Percentiles rank a stretch among this genome's conserved stretches.
Conservation (phyloP, 2,113 vertebrate species). For the Prunella fulvescens region DNA sequence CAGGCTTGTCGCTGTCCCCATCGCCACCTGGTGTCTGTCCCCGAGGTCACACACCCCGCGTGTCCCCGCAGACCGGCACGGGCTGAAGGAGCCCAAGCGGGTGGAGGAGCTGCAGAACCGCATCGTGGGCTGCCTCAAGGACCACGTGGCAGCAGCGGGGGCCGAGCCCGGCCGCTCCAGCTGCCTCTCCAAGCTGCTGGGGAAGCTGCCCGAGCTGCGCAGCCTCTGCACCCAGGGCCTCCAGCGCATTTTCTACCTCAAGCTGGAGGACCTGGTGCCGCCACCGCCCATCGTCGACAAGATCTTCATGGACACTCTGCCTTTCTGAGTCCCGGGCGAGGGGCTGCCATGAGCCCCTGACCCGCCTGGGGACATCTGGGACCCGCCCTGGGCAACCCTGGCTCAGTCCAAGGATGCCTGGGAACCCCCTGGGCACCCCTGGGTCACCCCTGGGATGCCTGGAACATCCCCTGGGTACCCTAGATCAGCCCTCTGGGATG, state of each 20-base stretch:
- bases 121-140: conserved; percentile 90
- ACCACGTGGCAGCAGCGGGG: conserved; percentile 77
- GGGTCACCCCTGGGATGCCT: background rate
- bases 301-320: conserved; percentile 93
- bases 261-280: conserved; percentile 90
- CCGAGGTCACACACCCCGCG: rapidly evolving
- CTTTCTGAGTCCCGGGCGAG: conserved; percentile 76
- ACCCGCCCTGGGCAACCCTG: background rate
- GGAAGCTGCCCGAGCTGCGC: conserved; percentile 91
- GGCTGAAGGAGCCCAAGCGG: conserved; percentile 86
- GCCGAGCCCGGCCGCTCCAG: conserved; percentile 76
- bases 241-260: conserved; percentile 96
- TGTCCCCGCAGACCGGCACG: conserved; percentile 77
- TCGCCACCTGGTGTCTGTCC: rapidly evolving
- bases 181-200: conserved; percentile 87
- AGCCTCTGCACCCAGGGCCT: conserved; percentile 93
- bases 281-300: conserved; percentile 91
- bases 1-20: rapidly evolving
- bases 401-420: background rate
- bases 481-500: background rate
- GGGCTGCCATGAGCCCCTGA: background rate
- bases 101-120: conserved; percentile 94
- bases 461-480: background rate
- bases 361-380: background rate
- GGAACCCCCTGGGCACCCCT: background rate